phyloP scores from a whole-genome alignment of 2,797 vertebrate genomes.

The Melanotaenia pygmaea region DNA sequence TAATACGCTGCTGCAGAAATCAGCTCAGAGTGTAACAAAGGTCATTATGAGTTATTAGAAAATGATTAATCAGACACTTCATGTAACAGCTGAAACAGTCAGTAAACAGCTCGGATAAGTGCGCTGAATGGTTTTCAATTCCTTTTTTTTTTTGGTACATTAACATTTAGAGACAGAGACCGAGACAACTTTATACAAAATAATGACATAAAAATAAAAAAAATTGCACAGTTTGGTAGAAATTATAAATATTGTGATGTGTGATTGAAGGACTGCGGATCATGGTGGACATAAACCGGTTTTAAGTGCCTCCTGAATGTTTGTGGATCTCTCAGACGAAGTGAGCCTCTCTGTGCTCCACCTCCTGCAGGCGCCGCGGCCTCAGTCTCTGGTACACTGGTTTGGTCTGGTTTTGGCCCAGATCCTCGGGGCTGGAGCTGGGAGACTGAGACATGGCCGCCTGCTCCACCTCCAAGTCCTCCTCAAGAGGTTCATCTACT shows the following conservation, averaged over 20 bases:
- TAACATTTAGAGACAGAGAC: constrained; percentile 71
- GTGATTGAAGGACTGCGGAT: constrained; percentile 59
- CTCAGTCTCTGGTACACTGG: constrained; percentile 91
- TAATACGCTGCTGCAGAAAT: constrained; percentile 27
- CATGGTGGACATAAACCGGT: constrained; percentile 49
- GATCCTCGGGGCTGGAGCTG: constrained; percentile 82
- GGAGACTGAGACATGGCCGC: constrained; percentile 71
- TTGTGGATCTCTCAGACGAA: constrained; percentile 86
- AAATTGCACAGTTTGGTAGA: constrained; percentile 76
- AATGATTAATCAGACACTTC: constrained; percentile 44
- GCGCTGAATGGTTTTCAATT: constrained; percentile 51
- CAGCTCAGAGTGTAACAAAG: constrained; percentile 47
- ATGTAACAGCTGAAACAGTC: constrained; percentile 71
- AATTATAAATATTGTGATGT: constrained; percentile 69
- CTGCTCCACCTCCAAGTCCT: constrained; percentile 59
- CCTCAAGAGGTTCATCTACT: constrained; percentile 82
- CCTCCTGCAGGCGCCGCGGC: constrained; percentile 91
- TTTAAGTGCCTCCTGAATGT: constrained; percentile 78
- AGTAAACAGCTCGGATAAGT: constrained; percentile 48
- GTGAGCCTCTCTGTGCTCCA: constrained; percentile 94
- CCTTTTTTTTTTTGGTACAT: constrained; percentile 78
- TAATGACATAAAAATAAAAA: constrained; percentile 45
- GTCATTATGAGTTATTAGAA: constrained; percentile 34
- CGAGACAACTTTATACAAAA: constrained; percentile 65
- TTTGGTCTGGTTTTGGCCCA: constrained; percentile 80